Evolutionary conservation across 2,797 vertebrate species (phyloP).

Genomic region (Chiloscyllium punctatum): DNA sequence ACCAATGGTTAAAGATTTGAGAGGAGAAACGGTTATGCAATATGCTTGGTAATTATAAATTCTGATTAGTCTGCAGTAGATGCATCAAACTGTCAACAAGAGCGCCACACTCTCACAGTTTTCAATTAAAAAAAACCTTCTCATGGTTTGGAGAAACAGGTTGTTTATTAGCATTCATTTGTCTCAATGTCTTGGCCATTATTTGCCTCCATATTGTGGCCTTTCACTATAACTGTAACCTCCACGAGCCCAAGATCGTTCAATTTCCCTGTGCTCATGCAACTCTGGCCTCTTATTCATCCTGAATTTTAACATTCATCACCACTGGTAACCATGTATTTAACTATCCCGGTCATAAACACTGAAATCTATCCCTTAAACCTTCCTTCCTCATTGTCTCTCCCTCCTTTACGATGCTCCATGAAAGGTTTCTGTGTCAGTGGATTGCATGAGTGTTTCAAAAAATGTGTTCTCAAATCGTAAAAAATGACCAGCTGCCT

Average conservation of each 20-base stretch:
- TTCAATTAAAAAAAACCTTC: not conserved
- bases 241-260: not conserved
- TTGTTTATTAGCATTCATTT: not conserved
- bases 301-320: not conserved
- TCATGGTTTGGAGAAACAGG: not conserved
- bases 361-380: not conserved
- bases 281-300: not conserved
- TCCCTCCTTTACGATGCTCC: not conserved
- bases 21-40: not conserved
- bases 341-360: not conserved
- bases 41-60: not conserved
- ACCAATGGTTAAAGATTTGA: not conserved
- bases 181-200: not conserved
- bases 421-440: not conserved
- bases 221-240: not conserved
- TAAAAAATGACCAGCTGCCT: not conserved
- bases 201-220: not conserved
- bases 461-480: not conserved
- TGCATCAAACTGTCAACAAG: not conserved
- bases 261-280: not conserved
- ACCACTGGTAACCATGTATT: not conserved
- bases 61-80: not conserved
- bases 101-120: not conserved
- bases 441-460: not conserved
- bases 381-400: not conserved